Evolutionary conservation across 2,888 invertebrate genomes (phyloP).

Genomic region (Zaprionus obscuricornis): DNA sequence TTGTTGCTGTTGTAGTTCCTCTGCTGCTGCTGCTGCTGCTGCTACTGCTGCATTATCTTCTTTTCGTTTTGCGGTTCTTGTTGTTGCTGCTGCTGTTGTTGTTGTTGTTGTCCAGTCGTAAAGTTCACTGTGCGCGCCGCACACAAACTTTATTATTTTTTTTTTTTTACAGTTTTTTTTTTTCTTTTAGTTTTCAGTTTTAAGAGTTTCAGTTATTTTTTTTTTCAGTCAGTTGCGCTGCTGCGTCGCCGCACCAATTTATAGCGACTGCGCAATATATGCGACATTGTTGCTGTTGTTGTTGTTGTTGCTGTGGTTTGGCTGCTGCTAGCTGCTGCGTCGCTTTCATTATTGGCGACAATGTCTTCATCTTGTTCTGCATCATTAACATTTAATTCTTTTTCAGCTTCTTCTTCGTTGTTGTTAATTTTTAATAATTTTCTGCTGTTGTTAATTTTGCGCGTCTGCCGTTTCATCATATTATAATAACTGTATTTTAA

Average conservation of each 20-base stretch:
- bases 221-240: conserved; percentile 36
- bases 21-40: too few relatives aligned
- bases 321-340: conserved; percentile 3
- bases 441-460: background rate
- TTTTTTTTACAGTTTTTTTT: too few relatives aligned
- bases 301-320: background rate
- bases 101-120: too few relatives aligned
- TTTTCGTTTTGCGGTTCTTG: too few relatives aligned
- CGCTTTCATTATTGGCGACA: background rate
- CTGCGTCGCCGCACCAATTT: conserved; percentile 46
- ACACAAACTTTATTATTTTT: too few relatives aligned
- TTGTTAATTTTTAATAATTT: too few relatives aligned
- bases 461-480: conserved; percentile 3
- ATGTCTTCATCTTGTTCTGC: conserved; percentile 3
- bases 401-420: background rate
- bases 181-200: conserved; percentile 9
- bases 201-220: conserved; percentile 3
- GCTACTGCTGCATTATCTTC: too few relatives aligned
- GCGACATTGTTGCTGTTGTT: background rate
- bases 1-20: too few relatives aligned
- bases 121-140: too few relatives aligned
- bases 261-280: conserved; percentile 45
- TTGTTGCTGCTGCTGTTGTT: too few relatives aligned
- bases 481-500: conserved; percentile 5
- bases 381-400: background rate